phyloP scores from a whole-genome alignment of 2,888 invertebrate species.

The Erpobdella octoculata region DNA sequence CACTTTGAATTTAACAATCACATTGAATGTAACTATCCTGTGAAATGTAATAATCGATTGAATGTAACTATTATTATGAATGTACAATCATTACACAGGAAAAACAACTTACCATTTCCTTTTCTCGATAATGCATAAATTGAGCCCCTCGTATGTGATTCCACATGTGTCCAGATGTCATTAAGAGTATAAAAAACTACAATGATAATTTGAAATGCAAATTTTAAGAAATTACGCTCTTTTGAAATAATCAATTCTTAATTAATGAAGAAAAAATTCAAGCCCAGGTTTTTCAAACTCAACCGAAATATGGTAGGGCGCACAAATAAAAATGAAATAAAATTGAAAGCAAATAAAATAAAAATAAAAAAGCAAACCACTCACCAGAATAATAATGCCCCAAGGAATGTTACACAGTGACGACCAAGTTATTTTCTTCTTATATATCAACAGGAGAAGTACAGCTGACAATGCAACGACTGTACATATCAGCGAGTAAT shows the following conservation, averaged over 20 bases:
- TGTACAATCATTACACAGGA: no score
- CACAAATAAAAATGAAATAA: no score
- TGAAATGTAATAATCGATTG: no score
- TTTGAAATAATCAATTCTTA: background rate
- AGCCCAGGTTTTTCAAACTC: background rate
- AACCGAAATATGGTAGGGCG: no score
- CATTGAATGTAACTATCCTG: no score
- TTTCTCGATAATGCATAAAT: background rate
- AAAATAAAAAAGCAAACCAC: background rate
- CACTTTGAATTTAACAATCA: no score
- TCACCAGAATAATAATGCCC: background rate
- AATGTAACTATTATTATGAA: no score
- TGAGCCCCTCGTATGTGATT: conserved; percentile 22
- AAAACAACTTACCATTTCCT: background rate
- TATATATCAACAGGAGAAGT: background rate
- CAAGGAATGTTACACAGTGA: background rate
- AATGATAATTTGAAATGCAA: background rate
- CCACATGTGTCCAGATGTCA: conserved; percentile 25
- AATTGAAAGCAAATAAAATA: no score
- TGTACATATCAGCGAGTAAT: background rate
- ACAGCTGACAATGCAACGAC: background rate
- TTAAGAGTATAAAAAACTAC: background rate
- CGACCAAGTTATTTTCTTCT: background rate
- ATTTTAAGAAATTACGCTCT: no score
- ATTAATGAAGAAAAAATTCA: background rate